A percentile compares a stretch with the other conserved stretches of the same genome.
These are phyloP conservation scores for Thalpophila matura DNA, from an alignment of 2,888 invertebrate genomes.

Conservation along the genomic window DNA sequence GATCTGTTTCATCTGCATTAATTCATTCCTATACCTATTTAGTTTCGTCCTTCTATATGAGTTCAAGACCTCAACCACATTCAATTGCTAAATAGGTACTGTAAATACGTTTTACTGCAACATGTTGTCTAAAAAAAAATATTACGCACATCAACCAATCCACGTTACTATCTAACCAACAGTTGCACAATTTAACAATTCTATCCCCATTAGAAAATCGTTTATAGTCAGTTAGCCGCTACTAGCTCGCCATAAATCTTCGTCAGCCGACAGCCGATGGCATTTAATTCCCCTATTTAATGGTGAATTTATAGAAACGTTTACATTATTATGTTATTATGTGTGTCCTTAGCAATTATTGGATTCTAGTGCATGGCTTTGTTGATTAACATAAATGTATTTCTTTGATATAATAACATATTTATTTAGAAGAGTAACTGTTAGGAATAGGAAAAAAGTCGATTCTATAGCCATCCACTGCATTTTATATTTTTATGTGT, in stretches of 20 bases:
- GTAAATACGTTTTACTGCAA: not conserved
- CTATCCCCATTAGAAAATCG: conserved; percentile 65
- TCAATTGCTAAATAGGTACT: not conserved
- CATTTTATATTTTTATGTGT: too few species aligned
- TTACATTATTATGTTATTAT: conserved; percentile 60
- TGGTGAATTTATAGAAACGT: conserved; percentile 52
- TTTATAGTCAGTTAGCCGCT: conserved; percentile 62
- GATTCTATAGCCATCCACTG: too few species aligned
- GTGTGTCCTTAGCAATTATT: conserved; percentile 57
- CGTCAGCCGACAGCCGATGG: conserved; percentile 56
- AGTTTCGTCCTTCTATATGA: too few species aligned
- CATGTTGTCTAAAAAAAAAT: conserved; percentile 9
- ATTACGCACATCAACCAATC: conserved; percentile 14
- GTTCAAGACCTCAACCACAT: not conserved
- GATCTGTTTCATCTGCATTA: too few species aligned
- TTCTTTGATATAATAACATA: conserved; percentile 2
- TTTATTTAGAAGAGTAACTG: not conserved
- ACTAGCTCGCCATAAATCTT: conserved; percentile 56
- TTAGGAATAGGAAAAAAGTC: too few species aligned
- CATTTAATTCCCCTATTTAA: conserved; percentile 63
- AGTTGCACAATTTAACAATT: conserved; percentile 53
- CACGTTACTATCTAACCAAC: conserved; percentile 13
- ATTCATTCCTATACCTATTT: too few species aligned
- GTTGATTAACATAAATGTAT: conserved; percentile 33
- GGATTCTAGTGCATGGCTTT: conserved; percentile 56